Conservation (phyloP, 2,888 invertebrate genomes). For the Panzeria rudis region DNA sequence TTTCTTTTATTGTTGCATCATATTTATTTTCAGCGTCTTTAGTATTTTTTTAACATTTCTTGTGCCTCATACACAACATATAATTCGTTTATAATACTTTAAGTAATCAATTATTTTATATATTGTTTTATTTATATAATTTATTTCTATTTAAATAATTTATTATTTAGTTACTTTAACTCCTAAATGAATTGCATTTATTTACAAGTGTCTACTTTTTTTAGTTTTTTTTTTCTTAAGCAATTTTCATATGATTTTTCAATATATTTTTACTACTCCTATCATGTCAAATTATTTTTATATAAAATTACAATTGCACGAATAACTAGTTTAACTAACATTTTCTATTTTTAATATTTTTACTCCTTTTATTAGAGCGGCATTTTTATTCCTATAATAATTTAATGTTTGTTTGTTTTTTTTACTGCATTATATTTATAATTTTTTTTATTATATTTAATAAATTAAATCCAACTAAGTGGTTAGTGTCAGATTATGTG, state of each 20-base stretch:
- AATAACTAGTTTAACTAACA: constrained; percentile 72
- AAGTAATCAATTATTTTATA: constrained; percentile 36
- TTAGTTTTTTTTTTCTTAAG: constrained; percentile 36
- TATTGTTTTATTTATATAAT: constrained; percentile 14
- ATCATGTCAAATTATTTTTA: constrained; percentile 45
- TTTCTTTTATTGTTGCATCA: constrained; percentile 34
- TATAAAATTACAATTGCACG: constrained; percentile 68
- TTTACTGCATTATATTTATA: constrained; percentile 29
- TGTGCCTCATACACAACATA: constrained; percentile 63
- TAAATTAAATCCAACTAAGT: constrained; percentile 39
- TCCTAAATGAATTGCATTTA: constrained; percentile 59
- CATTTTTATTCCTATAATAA: constrained; percentile 68
- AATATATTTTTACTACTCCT: constrained; percentile 54
- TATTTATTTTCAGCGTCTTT: constrained; percentile 42
- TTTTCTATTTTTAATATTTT: constrained; percentile 61
- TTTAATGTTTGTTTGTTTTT: constrained; percentile 44
- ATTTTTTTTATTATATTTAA: not conserved
- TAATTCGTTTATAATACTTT: constrained; percentile 57
- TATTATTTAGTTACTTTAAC: constrained; percentile 49
- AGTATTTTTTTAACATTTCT: constrained; percentile 50
- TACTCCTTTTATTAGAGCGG: not conserved
- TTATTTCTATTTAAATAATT: constrained; percentile 30
- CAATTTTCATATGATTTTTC: constrained; percentile 44
- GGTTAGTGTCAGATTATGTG: not conserved
- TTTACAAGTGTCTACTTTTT: constrained; percentile 65